Evolutionary conservation across 2,113 vertebrate genomes (phyloP), one percentile per base, ranked within the genome.

Genomic region (Alaudala cheleensis): DNA sequence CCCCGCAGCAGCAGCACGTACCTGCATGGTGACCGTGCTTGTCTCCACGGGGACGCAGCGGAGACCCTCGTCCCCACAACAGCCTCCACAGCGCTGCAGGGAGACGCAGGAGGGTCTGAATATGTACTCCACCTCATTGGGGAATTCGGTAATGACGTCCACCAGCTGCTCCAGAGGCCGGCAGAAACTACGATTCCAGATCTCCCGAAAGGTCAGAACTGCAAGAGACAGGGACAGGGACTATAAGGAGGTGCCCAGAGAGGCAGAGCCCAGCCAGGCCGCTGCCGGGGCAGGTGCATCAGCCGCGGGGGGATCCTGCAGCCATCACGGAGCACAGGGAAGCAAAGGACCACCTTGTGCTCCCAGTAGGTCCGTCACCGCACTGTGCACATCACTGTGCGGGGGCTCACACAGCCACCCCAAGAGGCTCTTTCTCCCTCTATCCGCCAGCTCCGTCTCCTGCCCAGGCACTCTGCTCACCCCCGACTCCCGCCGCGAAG

Each of bases 121-220:
- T 57, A 99, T 98, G 97, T 99, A 98, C 96, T 99, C 98, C 95
- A 99, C 98, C 96, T 99, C 98, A 2, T 96, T 93, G 8, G 99
- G 99, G 90, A 99, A 99, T 94, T 99, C 99, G 2, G 98, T 93
- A 49, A 98, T 96, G 51, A 99, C 97, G 37, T 99, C 98, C 92
- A 99, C 99, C 92, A 99, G 97, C 96, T 98, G 98, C 97, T 99
- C 99, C 65, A 99, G 98, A 5, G 99, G 98, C 78, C 98, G 98
- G 92, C 99, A 99, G 97, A 99, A 99, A 91, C 99, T 99, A 62
- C 98, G 98, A 47, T 98, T 98, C 99, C 99, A 99, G 77, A 99
- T 99, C 71, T 99, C 98, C 92, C 98, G 98, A 97, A 99, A 99
- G 84, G 98, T 98, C 92, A 99, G 84, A 79, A 99, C 99, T 99